Evolutionary conservation across 1,140 invertebrate genomes (phyloP), one percentile per base, ranked within the genome.

Genomic region (Megalopta genalis): DNA sequence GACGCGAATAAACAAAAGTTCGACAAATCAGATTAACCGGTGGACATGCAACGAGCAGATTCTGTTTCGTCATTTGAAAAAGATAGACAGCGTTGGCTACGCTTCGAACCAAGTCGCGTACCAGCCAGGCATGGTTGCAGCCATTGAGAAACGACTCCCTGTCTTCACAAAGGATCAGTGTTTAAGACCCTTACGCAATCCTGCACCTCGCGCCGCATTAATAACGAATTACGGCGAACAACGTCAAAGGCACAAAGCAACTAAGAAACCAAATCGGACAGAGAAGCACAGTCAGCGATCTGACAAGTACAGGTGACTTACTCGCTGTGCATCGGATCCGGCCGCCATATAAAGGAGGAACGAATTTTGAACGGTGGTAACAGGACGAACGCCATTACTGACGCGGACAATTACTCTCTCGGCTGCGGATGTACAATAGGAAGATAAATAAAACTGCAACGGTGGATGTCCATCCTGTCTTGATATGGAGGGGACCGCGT

Each of bases 111-210:
- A 14, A 25, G 10, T 62, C 27, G 5, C 59, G 32, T 62, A 9
- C 59, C 4, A 14, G 25, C 25, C 25, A 18, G 25, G 59, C 27
- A 62, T 32, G 1, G 59, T 62, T 16, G 59, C 27, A 54, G 16
- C 54, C 27, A 23, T 71, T 59, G 12, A 18, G 32, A 37, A 60
- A 21, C n/a, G 49, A 60, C 37, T 52, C 65, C 42, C 27, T 64
- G 32, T 64, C 62, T 39, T 21, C 62, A n/a, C 66, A 49, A 59
- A n/a, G 70, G 25, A 62, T 62, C 54, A 57, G 21, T n/a, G 54
- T 57, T 57, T 32, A 62, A 10, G 59, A 62, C 25, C 25, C 59
- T 62, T 62, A 25, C 59, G 23, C 25, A 62, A 62, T 32, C 59
- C 7, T 62, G 25, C 14, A 62, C 59, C 25, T 62, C 59, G 23